Base-by-base conservation (phyloP, 2,888 invertebrate species). In the Pandemis corylana region DNA sequence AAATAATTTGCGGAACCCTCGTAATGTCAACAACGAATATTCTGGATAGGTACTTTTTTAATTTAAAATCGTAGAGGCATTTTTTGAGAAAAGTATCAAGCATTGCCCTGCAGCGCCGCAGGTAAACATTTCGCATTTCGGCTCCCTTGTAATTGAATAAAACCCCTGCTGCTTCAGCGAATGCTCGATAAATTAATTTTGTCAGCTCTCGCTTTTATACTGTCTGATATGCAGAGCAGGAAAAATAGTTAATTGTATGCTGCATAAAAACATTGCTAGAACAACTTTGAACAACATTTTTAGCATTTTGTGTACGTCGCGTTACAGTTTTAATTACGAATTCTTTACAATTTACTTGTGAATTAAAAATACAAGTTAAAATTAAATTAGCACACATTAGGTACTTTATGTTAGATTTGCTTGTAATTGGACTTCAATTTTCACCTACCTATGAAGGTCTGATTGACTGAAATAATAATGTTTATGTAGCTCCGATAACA, bases 71-170 rank as follows among this genome's bases (percentile, higher is more conserved):
- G 79, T 81, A 83, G 80, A 84, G 82, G 83, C 86, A 88, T 89
- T 89, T 88, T 89, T 82, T 79, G 10, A 82, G 82, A 83, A 84
- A 85, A 87, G 83, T 87, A 88, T 88, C 84, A 82, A 82, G 82
- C 79, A 82, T 85, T 85, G 81, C 87, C 88, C 88, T 86, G 84
- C 82, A 85, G 90, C 89, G 84, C 84, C 84, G 83, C 87, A 89
- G 89, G 90, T 91, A 90, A 90, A 91, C 88, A 90, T 83, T 82
- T 81, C 82, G 85, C 83, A 86, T 88, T 88, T 89, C 88, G 84
- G 83, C 84, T 85, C 85, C 86, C 85, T 84, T 84, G 84, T 92
- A 92, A 92, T 92, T 91, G 90, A 92, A 92, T 91, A 89, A 91
- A 85, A 83, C 87, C 88, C 89, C 87, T 81, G 87, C 87, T 86